phyloP scores from a whole-genome alignment of 2,797 vertebrate genomes.

The Alca torda region DNA sequence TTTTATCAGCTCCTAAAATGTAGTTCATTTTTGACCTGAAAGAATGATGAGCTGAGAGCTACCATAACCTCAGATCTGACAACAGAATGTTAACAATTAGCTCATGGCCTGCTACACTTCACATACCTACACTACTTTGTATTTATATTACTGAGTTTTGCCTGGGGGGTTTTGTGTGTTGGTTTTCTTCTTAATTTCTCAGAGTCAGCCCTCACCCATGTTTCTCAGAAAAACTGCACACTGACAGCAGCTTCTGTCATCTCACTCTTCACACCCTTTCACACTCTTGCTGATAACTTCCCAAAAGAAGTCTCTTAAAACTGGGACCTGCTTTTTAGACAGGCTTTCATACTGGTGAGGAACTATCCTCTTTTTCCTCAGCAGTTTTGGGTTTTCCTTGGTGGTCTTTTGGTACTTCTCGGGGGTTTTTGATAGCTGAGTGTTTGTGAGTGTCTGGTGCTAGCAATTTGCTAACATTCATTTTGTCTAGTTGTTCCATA shows the following conservation, averaged over 20 bases:
- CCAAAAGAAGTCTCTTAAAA: not conserved
- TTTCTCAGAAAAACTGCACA: not conserved
- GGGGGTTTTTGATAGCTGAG: not conserved
- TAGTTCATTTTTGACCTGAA: not conserved
- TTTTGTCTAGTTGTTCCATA: not conserved
- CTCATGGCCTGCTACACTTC: not conserved
- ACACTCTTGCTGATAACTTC: not conserved
- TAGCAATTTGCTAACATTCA: not conserved
- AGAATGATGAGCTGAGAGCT: not conserved
- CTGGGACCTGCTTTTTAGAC: not conserved
- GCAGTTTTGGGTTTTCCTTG: not conserved
- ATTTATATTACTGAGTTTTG: not conserved
- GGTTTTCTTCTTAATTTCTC: not conserved
- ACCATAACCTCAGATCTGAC: not conserved
- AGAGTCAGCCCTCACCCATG: not conserved
- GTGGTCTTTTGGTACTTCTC: not conserved
- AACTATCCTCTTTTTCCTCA: not conserved
- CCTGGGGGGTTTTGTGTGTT: not conserved
- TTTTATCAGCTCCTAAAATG: not conserved
- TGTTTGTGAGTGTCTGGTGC: not conserved
- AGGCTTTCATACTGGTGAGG: not conserved
- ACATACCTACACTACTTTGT: not conserved
- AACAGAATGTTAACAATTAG: not conserved
- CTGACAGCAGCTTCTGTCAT: not conserved
- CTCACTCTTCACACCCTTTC: not conserved